Evolutionary conservation across 1,140 invertebrate genomes (phyloP), one percentile per base, ranked within the genome.

Genomic region (Potamilus streckersoni): DNA sequence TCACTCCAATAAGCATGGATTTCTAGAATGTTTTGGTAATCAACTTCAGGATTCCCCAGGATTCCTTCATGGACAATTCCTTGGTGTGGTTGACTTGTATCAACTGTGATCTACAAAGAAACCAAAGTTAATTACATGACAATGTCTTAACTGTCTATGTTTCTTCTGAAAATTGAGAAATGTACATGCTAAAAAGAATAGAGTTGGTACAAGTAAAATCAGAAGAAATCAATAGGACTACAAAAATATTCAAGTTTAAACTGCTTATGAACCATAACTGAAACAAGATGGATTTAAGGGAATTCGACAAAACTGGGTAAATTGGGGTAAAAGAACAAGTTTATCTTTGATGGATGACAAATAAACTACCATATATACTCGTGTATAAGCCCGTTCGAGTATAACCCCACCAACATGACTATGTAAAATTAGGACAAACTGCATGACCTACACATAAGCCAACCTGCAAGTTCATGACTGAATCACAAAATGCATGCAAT

Each of bases 21-120:
- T 4, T 60, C 70, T 20, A 38, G 62, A 57, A 31, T 69, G 20
- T 67, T 59, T 71, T 81, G 78, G 62, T 74, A 84, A 69, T 84
- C 83, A 11, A 79, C 49, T 59, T 84, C 82, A 19, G 69, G 60
- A 13, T 57, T 70, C 19, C 76, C 79, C 57, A 20, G 38, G 13
- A 70, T 19, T 11, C 83, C 80, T 63, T 84, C 83, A 64, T 79
- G 65, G 2, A 84, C 83, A 16, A 62, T 55, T 60, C 83, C 83
- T 19, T 57, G 38, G 17, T 78, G 66, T 19, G 83, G 83, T 17
- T 80, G 82, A 61, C 76, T 74, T 12, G 57, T 55, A 73, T 84
- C 83, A 67, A 83, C 71, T 12, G 79, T 81, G 23, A 84, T 80
- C 77, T 82, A 56, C 55, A 74, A 64, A 69, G 23, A 49, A 56